Evolutionary conservation across 2,113 vertebrate species (phyloP), one percentile per base, ranked within the genome.

Genomic region (Synodontis membranacea): DNA sequence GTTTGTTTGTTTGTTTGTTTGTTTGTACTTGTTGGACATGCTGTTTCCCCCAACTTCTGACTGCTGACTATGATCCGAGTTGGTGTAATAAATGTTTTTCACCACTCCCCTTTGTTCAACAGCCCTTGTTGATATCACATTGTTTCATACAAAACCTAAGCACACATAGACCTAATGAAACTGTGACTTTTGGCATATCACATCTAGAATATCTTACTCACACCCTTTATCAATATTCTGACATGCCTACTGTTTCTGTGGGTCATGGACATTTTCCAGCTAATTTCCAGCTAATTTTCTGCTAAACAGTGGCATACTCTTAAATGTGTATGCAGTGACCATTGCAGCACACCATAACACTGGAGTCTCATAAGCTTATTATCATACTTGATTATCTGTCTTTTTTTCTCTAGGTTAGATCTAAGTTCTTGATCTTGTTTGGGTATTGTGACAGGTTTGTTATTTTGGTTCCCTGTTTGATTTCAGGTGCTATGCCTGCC

Each of bases 81-180:
- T 81, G 25, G 34, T 56, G 31, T 68, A 28, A 25, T 52, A 12
- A 15, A 68, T 68, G n/a, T 68, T 82, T 31, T 44, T 58, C 15
- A 25, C 85, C 85, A 86, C 85, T 82, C 85, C 85, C 28, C 50
- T 82, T 86, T 82, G 85, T 86, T 82, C 64, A 86, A 82, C 52
- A 86, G 48, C 19, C 11, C 70, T 81, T 74, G 39, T 52, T 72
- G 60, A 81, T 70, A 54, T 37, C 31, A 31, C 56, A 64, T 64
- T 85, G 74, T 85, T 85, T 50, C 58, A 85, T 74, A 15, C 21
- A 37, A 50, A 17, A 48, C 42, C 84, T 62, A 19, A 46, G n/a
- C 17, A 85, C 84, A 85, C 37, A 12, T 75, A 37, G 39, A 54
- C 1, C 39, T 79, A 28, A 62, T 62, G 44, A 52, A 39, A 64